Conservation (phyloP, 1,140 invertebrate genomes). For the Listronotus bonariensis region DNA sequence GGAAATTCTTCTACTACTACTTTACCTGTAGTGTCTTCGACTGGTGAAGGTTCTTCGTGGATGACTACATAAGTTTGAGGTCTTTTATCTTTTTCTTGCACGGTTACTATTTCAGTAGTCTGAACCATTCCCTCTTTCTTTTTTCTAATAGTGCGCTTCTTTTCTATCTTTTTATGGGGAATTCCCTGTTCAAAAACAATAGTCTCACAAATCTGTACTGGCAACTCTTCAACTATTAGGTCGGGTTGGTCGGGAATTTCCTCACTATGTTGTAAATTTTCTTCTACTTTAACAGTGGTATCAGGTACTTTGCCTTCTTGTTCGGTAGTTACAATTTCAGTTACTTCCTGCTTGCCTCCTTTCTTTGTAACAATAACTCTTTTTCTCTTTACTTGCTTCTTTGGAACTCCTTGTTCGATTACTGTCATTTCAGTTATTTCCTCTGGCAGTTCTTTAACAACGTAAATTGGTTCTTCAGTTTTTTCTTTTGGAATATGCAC, state of each 20-base stretch:
- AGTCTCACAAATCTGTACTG: conserved; percentile 46
- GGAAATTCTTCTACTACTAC: conserved; percentile 49
- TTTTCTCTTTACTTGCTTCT: conserved; percentile 49
- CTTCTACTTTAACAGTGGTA: conserved; percentile 46
- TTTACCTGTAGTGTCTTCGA: not conserved
- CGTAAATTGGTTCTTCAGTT: conserved; percentile 2
- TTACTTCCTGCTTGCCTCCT: conserved; percentile 45
- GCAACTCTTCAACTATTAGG: conserved; percentile 50
- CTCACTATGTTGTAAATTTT: conserved; percentile 45
- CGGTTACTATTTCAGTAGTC: conserved; percentile 46
- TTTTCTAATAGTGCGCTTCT: conserved; percentile 40
- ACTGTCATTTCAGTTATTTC: conserved; percentile 34
- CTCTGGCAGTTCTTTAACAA: conserved; percentile 53
- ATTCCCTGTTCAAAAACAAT: conserved; percentile 40
- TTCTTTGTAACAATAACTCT: conserved; percentile 50
- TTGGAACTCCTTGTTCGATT: conserved; percentile 47
- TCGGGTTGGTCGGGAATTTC: conserved; percentile 51
- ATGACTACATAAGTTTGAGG: conserved; percentile 25
- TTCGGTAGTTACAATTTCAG: conserved; percentile 48
- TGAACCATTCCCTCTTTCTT: conserved; percentile 39
- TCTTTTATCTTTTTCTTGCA: conserved; percentile 48
- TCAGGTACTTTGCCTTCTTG: conserved; percentile 44
- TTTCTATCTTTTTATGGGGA: conserved; percentile 45
- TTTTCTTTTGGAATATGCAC: conserved; percentile 25
- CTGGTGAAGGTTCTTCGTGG: conserved; percentile 11